phyloP scores from a whole-genome alignment of 2,888 invertebrate species.

The Lepidochrysops patricia region DNA sequence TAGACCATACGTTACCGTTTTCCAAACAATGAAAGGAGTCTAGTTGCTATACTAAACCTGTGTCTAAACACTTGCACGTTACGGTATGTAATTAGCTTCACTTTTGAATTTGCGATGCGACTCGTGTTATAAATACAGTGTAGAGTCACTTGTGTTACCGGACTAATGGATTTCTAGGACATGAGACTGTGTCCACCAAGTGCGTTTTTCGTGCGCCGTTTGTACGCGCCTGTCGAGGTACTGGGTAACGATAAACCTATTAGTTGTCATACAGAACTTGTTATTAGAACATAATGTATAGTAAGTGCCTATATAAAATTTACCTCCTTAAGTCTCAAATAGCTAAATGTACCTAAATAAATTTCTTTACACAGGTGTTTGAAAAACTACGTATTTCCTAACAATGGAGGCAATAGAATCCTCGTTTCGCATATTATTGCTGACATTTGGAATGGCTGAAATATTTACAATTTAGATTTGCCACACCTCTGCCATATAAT shows the following conservation, averaged over 20 bases:
- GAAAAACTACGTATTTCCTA: not conserved
- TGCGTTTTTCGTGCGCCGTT: no score
- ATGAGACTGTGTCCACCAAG: no score
- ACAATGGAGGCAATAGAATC: not conserved
- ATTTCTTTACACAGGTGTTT: not conserved
- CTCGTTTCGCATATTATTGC: not conserved
- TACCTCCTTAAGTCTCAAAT: no score
- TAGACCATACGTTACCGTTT: not conserved
- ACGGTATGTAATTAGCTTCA: constrained; percentile 1
- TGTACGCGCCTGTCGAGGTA: no score
- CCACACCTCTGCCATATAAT: not conserved
- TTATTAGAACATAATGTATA: no score
- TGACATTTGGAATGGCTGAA: not conserved
- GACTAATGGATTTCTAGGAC: constrained; percentile 18
- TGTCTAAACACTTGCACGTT: not conserved
- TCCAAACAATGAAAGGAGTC: not conserved
- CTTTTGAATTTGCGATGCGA: not conserved
- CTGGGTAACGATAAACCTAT: no score
- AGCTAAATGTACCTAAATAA: no score
- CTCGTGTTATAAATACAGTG: constrained; percentile 3
- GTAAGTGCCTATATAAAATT: no score
- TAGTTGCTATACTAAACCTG: not conserved
- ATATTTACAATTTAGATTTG: not conserved
- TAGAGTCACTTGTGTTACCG: not conserved
- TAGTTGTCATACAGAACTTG: no score